These are phyloP conservation scores for Eurystomus glaucurus DNA, from an alignment of 2,797 vertebrate species.

Conservation along the genomic window DNA sequence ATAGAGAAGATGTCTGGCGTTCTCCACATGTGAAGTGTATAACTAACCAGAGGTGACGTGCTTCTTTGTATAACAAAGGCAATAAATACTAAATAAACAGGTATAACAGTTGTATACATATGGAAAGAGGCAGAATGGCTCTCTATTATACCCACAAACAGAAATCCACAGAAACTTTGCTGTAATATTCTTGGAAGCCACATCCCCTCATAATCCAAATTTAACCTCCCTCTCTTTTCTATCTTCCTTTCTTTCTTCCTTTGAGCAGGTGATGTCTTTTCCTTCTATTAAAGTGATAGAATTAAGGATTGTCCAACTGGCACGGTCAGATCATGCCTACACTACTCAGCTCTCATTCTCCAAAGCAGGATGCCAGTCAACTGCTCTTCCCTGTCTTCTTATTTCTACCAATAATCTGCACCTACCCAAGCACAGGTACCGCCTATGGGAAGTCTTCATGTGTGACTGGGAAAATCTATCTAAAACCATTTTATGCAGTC, in stretches of 20 bases:
- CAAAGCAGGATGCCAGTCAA: no score
- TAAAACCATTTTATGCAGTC: no score
- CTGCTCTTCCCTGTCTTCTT: no score
- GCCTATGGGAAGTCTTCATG: no score
- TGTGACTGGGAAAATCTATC: no score
- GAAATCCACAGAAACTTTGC: not conserved
- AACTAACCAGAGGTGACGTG: not conserved
- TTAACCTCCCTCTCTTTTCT: not conserved
- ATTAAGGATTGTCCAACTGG: not conserved
- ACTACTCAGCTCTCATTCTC: no score
- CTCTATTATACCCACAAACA: not conserved
- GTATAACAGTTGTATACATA: rapidly evolving
- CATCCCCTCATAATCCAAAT: not conserved
- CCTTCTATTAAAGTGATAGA: not conserved
- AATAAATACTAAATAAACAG: not conserved
- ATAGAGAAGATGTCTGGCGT: not conserved
- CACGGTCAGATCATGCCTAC: no score
- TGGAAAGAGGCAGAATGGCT: not conserved
- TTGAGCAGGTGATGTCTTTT: not conserved
- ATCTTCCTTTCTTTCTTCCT: not conserved
- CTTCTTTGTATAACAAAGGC: not conserved
- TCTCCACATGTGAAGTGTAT: not conserved
- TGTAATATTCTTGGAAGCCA: not conserved
- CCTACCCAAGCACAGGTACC: no score
- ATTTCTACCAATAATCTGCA: no score